Conservation (phyloP, 2,888 invertebrate genomes). For the Oscheius sp. region DNA sequence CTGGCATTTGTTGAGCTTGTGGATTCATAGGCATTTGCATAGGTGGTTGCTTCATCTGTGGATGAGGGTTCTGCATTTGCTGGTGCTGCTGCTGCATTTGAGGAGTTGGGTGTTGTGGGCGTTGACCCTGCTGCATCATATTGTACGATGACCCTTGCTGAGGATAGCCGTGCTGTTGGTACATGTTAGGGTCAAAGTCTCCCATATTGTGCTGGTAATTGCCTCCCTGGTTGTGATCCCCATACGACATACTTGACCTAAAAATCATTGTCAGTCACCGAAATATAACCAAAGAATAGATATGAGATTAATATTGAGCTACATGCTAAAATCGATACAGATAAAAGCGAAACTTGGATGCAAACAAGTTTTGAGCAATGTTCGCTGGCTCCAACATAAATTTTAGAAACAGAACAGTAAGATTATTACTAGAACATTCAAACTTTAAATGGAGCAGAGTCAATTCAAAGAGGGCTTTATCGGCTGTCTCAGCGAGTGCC, state of each 20-base stretch:
- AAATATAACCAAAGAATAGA: too few relatives aligned
- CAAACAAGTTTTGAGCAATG: too few relatives aligned
- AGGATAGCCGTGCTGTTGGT: conserved; percentile 16
- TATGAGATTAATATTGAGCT: too few relatives aligned
- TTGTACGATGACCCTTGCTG: conserved; percentile 29
- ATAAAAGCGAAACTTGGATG: too few relatives aligned
- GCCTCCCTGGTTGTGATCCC: conserved; percentile 22
- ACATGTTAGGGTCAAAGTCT: conserved; percentile 14
- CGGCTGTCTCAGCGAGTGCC: neutral
- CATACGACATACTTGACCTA: conserved; percentile 10
- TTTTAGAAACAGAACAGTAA: too few relatives aligned
- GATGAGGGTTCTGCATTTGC: conserved; percentile 20
- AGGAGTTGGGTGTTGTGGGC: neutral
- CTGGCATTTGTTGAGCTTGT: conserved; percentile 4
- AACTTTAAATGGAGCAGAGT: too few relatives aligned
- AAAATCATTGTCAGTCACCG: neutral
- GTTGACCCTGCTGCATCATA: conserved; percentile 30
- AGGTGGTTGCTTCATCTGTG: neutral
- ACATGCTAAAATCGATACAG: too few relatives aligned
- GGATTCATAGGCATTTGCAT: neutral
- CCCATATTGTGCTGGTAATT: conserved; percentile 24
- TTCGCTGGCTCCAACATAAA: too few relatives aligned
- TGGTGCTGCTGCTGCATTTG: conserved; percentile 8
- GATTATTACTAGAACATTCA: too few relatives aligned
- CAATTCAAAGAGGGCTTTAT: neutral